Conservation (phyloP, 2,797 vertebrate genomes). For the Pseudochirops corinnae region DNA sequence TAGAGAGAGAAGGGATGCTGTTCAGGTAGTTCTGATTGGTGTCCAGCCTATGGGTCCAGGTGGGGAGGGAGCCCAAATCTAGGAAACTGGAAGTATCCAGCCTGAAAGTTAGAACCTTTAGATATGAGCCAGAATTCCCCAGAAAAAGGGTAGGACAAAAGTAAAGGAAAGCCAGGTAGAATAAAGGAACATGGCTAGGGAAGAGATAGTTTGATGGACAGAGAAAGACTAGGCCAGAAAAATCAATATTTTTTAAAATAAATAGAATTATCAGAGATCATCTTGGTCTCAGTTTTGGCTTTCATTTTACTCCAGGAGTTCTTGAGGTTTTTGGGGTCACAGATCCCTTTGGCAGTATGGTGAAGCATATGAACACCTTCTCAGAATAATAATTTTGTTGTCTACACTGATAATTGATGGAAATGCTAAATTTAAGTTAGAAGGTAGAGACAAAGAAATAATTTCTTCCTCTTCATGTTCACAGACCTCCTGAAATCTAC, state of each 20-base stretch:
- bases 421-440: neutral
- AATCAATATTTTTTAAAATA: neutral
- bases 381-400: neutral
- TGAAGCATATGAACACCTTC: neutral
- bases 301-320: constrained; percentile 26
- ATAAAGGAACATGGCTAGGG: neutral
- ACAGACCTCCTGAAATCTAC: neutral
- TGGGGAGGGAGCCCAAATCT: neutral
- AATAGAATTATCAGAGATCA: neutral
- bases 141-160: neutral
- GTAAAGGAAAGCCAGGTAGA: neutral
- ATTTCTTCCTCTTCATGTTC: neutral
- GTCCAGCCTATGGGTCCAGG: neutral
- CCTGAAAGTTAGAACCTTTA: neutral
- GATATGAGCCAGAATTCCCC: neutral
- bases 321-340: neutral
- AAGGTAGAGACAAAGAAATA: neutral
- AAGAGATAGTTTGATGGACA: neutral
- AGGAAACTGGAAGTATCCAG: neutral
- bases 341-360: neutral
- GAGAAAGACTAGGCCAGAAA: neutral
- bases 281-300: constrained; percentile 15
- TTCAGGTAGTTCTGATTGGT: neutral
- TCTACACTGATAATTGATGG: neutral
- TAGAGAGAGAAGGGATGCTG: neutral